Evolutionary conservation across 1,140 invertebrate species (phyloP).

Genomic region (Harpegnathos saltator): DNA sequence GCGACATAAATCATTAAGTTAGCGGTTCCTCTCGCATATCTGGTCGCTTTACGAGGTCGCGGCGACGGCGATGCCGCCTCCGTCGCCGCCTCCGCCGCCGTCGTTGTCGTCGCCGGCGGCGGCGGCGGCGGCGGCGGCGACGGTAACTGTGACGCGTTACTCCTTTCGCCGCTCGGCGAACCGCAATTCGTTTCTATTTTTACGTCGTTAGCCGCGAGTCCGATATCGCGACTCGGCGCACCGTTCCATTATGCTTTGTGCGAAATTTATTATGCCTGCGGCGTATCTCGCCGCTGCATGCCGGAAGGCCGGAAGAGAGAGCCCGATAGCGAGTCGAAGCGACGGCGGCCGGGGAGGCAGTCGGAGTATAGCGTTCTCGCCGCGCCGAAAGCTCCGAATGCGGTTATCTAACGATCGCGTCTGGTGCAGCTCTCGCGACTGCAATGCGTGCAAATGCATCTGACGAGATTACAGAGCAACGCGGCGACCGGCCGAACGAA

Average conservation of each 20-base stretch:
- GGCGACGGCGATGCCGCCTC: not conserved
- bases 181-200: conserved; percentile 53
- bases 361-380: not conserved
- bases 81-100: too few species aligned
- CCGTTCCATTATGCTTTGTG: conserved; percentile 44
- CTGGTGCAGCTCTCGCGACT: too few species aligned
- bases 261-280: conserved; percentile 48
- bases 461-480: too few species aligned
- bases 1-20: conserved; percentile 62
- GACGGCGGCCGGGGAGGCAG: not conserved
- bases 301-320: conserved; percentile 13
- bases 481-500: too few species aligned
- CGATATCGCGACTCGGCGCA: conserved; percentile 52
- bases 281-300: conserved; percentile 28
- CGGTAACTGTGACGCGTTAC: too few species aligned
- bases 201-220: conserved; percentile 49
- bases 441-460: too few species aligned
- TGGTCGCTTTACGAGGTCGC: conserved; percentile 56
- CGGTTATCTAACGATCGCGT: too few species aligned
- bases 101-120: too few species aligned
- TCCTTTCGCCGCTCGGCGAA: conserved; percentile 34
- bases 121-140: too few species aligned
- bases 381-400: too few species aligned
- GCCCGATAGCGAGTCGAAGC: conserved; percentile 26
- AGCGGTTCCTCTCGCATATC: conserved; percentile 59